Conservation (phyloP, 2,888 invertebrate species). For the Tetranychus truncatus region DNA sequence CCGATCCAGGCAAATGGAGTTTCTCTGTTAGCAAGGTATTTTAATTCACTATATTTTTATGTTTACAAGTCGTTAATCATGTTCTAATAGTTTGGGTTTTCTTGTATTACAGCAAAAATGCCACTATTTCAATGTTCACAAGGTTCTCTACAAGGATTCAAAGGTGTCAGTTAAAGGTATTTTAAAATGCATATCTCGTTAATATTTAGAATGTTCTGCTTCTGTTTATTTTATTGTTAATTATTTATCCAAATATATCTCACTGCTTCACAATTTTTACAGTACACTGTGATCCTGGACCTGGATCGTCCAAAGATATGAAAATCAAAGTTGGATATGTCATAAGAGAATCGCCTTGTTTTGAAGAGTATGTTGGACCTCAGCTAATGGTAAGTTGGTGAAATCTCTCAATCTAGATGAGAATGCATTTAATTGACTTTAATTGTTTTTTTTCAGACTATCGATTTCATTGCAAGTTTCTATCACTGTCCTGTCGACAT, state of each 20-base stretch:
- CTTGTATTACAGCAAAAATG: conserved; percentile 19
- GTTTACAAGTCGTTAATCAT: not conserved
- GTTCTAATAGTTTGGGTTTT: not conserved
- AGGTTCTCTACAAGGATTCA: conserved; percentile 25
- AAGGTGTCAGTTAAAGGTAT: conserved; percentile 24
- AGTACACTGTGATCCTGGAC: conserved; percentile 24
- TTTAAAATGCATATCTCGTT: not conserved
- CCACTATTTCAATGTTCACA: conserved; percentile 24
- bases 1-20: conserved; percentile 25
- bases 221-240: not conserved
- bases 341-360: conserved; percentile 26
- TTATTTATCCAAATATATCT: not conserved
- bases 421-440: conserved; percentile 1
- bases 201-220: not conserved
- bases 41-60: conserved; percentile 4
- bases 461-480: conserved; percentile 23
- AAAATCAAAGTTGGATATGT: conserved; percentile 25
- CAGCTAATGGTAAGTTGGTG: conserved; percentile 22
- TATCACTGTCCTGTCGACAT: conserved; percentile 21
- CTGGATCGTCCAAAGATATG: conserved; percentile 13
- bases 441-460: conserved; percentile 18
- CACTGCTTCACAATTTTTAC: not conserved
- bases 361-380: conserved; percentile 26
- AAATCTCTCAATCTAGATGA: not conserved
- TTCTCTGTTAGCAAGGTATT: conserved; percentile 21